Conservation (phyloP, 2,888 invertebrate species). For the Eupelmus urozonus region DNA sequence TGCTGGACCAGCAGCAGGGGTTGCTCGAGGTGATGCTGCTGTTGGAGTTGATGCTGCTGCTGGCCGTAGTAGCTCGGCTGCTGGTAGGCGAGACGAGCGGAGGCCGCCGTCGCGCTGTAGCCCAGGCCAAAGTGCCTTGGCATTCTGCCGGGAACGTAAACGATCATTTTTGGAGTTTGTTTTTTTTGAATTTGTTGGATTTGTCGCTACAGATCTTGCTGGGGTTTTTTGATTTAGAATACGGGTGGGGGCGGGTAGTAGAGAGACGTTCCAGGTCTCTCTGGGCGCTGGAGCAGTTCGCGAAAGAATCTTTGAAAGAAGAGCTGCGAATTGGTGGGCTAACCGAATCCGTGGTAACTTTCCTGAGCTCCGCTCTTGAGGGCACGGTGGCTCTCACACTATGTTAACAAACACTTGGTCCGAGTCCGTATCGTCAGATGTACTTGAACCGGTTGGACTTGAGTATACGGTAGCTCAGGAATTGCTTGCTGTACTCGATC, state of each 20-base stretch:
- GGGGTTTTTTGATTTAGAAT: background rate
- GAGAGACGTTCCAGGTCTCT: conserved; percentile 77
- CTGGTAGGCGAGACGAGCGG: conserved; percentile 68
- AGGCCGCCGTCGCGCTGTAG: conserved; percentile 69
- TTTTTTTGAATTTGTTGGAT: conserved; percentile 12
- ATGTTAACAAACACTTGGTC: conserved; percentile 70
- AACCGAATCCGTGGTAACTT: conserved; percentile 4
- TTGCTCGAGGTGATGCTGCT: conserved; percentile 50
- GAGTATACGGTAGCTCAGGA: conserved; percentile 76
- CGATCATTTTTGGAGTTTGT: conserved; percentile 70
- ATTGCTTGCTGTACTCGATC: conserved; percentile 77
- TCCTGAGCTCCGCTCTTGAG: conserved; percentile 42
- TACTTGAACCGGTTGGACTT: conserved; percentile 77
- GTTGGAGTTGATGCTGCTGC: conserved; percentile 33
- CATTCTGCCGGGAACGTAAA: conserved; percentile 77
- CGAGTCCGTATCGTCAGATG: conserved; percentile 78
- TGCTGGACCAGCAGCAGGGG: conserved; percentile 34
- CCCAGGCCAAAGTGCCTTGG: conserved; percentile 72
- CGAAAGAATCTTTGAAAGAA: background rate
- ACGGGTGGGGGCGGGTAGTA: background rate
- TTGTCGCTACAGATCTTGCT: background rate
- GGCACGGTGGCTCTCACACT: conserved; percentile 52
- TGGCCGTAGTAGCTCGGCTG: conserved; percentile 61
- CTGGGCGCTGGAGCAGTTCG: conserved; percentile 11
- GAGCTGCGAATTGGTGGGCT: conserved; percentile 1